Percentiles rank a stretch among this genome's conserved stretches.
These are phyloP conservation scores for Cariama cristata DNA, from an alignment of 2,113 vertebrate genomes.

Conservation along the genomic window DNA sequence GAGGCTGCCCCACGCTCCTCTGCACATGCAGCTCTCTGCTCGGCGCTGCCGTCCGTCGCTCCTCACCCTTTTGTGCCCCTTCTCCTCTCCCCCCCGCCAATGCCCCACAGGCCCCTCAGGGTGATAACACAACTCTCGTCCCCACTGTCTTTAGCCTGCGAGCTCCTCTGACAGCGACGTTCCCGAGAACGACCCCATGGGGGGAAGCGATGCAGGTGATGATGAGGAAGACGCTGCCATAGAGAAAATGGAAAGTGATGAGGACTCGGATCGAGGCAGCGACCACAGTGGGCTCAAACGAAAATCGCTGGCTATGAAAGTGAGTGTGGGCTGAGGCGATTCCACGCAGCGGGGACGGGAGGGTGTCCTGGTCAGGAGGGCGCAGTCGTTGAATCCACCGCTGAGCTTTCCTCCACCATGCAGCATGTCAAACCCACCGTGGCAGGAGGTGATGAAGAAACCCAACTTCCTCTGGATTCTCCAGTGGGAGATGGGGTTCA, in stretches of 20 bases:
- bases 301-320: constrained; percentile 70
- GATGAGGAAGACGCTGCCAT: constrained; percentile 68
- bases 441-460: neutral
- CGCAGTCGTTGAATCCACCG: fast-evolving
- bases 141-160: constrained; percentile 70
- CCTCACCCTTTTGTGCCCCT: neutral
- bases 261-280: constrained; percentile 87
- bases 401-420: fast-evolving
- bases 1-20: neutral
- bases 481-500: neutral
- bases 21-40: neutral
- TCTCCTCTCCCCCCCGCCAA: fast-evolving
- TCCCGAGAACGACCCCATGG: constrained; percentile 77
- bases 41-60: neutral
- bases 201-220: constrained; percentile 75
- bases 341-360: fast-evolving
- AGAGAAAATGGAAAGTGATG: constrained; percentile 80
- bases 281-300: constrained; percentile 81
- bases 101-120: fast-evolving
- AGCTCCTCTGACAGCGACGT: constrained; percentile 94
- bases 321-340: neutral
- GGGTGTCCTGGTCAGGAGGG: neutral
- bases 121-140: neutral
- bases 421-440: fast-evolving
- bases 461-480: neutral